Percentiles rank a stretch among this genome's conserved stretches.
These are phyloP conservation scores for Drosophila persimilis DNA, from an alignment of 1,140 invertebrate genomes.

Conservation along the genomic window DNA sequence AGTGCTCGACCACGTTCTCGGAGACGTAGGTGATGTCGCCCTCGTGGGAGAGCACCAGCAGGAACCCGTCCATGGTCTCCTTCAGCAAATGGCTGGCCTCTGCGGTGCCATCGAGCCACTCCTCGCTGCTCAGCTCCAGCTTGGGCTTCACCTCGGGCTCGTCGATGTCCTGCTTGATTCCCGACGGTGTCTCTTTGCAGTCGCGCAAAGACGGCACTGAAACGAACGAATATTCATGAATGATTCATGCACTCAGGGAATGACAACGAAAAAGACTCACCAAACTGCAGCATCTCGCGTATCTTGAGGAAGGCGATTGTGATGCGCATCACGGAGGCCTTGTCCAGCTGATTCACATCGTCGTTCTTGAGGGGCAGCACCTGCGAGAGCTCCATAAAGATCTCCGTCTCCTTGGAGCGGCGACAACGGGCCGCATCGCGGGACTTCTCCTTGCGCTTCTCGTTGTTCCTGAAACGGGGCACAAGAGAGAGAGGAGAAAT, in stretches of 20 bases:
- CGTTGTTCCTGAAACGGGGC: conserved; percentile 90
- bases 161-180: conserved; percentile 40
- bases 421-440: conserved; percentile 96
- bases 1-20: conserved; percentile 94
- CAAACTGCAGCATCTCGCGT: conserved; percentile 90
- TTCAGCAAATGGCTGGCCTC: conserved; percentile 65
- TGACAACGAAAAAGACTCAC: conserved; percentile 85
- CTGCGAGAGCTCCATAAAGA: conserved; percentile 93
- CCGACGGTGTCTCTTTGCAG: conserved; percentile 14
- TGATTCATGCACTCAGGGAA: background rate
- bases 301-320: conserved; percentile 95
- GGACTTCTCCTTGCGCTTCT: conserved; percentile 98
- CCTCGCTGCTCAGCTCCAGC: conserved; percentile 48
- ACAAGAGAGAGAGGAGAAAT: conserved; percentile 61
- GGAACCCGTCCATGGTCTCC: conserved; percentile 93
- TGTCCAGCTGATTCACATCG: conserved; percentile 94
- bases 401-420: conserved; percentile 96
- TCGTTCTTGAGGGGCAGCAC: conserved; percentile 91
- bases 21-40: conserved; percentile 96
- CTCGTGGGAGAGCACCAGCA: conserved; percentile 92
- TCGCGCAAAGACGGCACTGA: conserved; percentile 51
- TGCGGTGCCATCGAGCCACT: conserved; percentile 57
- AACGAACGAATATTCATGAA: conserved; percentile 55
- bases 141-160: conserved; percentile 50
- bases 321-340: conserved; percentile 97